Conservation (phyloP, 2,797 vertebrate species). For the Bovichtus diacanthus region DNA sequence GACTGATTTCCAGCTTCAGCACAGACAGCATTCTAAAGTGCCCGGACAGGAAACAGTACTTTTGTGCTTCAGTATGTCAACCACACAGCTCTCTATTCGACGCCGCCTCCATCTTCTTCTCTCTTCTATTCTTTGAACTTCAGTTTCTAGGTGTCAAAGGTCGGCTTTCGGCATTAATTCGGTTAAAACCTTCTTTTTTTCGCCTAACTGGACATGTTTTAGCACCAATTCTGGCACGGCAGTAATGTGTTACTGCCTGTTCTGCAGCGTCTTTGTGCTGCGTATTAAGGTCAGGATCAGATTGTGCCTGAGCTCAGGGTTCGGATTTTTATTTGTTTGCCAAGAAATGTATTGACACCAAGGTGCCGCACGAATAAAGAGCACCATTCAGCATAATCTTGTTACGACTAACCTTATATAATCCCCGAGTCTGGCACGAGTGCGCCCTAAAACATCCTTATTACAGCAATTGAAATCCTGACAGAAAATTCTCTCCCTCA, state of each 20-base stretch:
- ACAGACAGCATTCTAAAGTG: neutral
- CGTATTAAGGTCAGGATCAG: neutral
- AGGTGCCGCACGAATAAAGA: conserved; percentile 3
- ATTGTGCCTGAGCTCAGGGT: neutral
- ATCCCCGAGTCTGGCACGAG: neutral
- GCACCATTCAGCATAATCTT: neutral
- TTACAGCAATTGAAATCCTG: conserved; percentile 1
- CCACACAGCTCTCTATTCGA: neutral
- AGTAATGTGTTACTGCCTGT: neutral
- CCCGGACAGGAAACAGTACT: neutral
- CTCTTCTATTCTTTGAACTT: conserved; percentile 17
- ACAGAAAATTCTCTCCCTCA: neutral
- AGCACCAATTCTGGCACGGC: neutral
- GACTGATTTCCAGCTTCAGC: neutral
- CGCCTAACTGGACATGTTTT: conserved; percentile 20
- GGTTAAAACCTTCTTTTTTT: conserved; percentile 39
- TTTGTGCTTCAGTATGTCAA: conserved; percentile 5
- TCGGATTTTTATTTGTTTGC: neutral
- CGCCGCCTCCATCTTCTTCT: neutral
- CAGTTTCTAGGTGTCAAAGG: conserved; percentile 44
- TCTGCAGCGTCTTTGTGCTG: conserved; percentile 1
- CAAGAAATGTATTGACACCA: neutral
- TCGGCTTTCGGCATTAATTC: conserved; percentile 56
- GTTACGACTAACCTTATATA: neutral
- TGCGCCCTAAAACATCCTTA: neutral